Percentiles rank a stretch among this genome's conserved stretches.
These are phyloP conservation scores for Formicarius rufipectus DNA, from an alignment of 2,113 vertebrate species.

Conservation along the genomic window DNA sequence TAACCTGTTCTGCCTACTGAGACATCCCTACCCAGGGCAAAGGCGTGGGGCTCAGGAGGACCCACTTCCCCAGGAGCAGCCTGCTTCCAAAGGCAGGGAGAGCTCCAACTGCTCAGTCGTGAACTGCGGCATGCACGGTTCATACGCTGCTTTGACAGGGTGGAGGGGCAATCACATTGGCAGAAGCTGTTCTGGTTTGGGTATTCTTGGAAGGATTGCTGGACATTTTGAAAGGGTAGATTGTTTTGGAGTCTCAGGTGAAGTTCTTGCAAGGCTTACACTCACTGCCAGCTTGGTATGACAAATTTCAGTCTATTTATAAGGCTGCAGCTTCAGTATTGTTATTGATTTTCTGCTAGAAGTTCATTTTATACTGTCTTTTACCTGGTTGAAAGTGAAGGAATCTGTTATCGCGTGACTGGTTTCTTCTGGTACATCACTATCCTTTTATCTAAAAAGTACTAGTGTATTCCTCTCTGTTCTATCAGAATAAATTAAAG, in stretches of 20 bases:
- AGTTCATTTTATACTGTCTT: not conserved
- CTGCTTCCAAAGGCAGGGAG: not conserved
- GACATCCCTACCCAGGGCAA: not conserved
- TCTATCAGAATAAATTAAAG: not conserved
- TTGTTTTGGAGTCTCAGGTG: not conserved
- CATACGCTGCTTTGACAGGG: accelerated
- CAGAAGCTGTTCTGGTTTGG: not conserved
- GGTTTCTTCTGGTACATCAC: not conserved
- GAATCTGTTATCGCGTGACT: not conserved
- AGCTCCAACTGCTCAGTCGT: accelerated
- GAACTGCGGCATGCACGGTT: accelerated
- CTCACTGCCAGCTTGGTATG: not conserved
- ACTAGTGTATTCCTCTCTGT: not conserved
- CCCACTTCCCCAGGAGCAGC: not conserved
- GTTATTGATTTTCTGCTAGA: not conserved
- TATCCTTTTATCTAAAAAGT: not conserved
- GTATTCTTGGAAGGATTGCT: not conserved
- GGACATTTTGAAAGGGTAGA: not conserved
- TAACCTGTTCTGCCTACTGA: not conserved
- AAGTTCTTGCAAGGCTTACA: not conserved
- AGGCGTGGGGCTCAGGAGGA: not conserved
- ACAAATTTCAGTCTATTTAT: not conserved
- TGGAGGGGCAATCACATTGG: not conserved
- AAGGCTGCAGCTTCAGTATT: not conserved
- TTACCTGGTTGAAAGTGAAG: not conserved